These are phyloP conservation scores for Dicaeum eximium DNA, from an alignment of 2,113 vertebrate genomes.

Conservation along the genomic window DNA sequence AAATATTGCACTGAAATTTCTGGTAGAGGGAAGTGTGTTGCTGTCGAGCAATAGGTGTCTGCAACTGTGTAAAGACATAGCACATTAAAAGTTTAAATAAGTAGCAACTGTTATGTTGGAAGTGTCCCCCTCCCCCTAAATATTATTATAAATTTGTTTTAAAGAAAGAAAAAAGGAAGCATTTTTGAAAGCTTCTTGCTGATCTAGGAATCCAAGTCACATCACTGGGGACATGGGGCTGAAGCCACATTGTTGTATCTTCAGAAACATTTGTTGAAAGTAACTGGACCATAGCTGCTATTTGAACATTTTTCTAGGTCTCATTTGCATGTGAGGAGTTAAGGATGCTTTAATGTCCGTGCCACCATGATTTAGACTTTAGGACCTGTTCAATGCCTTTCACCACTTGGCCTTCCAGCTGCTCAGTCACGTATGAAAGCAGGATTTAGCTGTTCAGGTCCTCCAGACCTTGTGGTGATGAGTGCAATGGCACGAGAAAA, in stretches of 20 bases:
- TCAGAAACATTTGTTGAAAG: not conserved
- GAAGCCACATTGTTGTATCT: not conserved
- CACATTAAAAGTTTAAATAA: not conserved
- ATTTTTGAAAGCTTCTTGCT: not conserved
- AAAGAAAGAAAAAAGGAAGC: not conserved
- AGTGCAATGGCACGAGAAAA: not conserved
- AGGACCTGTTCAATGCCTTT: not conserved
- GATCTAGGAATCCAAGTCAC: not conserved
- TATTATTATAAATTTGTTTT: not conserved
- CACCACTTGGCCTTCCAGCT: not conserved
- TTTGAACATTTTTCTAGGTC: not conserved
- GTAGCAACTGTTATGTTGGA: not conserved
- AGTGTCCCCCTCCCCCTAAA: fast-evolving
- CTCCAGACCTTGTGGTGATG: not conserved
- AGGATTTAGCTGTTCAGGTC: not conserved
- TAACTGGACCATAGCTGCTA: not conserved
- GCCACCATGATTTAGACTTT: not conserved
- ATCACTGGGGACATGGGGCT: not conserved
- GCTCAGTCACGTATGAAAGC: not conserved
- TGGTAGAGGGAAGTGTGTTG: not conserved
- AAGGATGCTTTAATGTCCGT: not conserved
- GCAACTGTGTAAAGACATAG: not conserved
- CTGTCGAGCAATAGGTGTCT: not conserved
- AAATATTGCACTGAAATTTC: not conserved
- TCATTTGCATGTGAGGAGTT: not conserved